These are phyloP conservation scores for Chalcis sispes DNA, from an alignment of 2,888 invertebrate species.

Conservation along the genomic window DNA sequence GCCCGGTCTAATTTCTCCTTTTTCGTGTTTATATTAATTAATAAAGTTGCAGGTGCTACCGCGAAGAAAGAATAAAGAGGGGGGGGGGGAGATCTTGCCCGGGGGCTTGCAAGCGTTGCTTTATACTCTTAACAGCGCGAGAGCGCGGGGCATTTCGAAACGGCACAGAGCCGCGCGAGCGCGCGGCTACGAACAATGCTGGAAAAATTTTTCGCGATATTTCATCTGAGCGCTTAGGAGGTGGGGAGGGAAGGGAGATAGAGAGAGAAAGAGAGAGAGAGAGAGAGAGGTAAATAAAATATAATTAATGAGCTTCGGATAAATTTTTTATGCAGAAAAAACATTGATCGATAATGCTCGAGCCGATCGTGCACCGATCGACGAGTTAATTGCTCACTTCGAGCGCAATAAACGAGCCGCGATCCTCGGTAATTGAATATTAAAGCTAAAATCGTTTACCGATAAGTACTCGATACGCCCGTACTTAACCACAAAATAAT, in stretches of 20 bases:
- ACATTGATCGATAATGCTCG: constrained; percentile 22
- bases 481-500: no score
- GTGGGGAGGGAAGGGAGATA: no score
- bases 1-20: no score
- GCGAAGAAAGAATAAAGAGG: no score
- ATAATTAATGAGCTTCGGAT: constrained; percentile 51
- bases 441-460: constrained; percentile 6
- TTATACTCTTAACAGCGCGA: no score
- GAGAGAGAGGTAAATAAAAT: constrained; percentile 35
- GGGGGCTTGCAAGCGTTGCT: no score
- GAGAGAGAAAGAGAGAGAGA: no score
- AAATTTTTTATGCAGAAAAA: constrained; percentile 28
- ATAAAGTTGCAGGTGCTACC: no score
- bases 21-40: constrained; percentile 2
- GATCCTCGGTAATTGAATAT: constrained; percentile 47
- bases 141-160: constrained; percentile 3
- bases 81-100: no score
- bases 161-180: constrained; percentile 1
- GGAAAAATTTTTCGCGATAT: background rate
- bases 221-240: background rate
- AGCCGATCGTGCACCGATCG: constrained; percentile 39
- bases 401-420: constrained; percentile 13
- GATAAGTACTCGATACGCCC: constrained; percentile 17
- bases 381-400: constrained; percentile 52
- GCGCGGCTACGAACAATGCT: constrained; percentile 3